Evolutionary conservation across 2,888 invertebrate species (phyloP).

Genomic region (Listrodromus nycthemerus): DNA sequence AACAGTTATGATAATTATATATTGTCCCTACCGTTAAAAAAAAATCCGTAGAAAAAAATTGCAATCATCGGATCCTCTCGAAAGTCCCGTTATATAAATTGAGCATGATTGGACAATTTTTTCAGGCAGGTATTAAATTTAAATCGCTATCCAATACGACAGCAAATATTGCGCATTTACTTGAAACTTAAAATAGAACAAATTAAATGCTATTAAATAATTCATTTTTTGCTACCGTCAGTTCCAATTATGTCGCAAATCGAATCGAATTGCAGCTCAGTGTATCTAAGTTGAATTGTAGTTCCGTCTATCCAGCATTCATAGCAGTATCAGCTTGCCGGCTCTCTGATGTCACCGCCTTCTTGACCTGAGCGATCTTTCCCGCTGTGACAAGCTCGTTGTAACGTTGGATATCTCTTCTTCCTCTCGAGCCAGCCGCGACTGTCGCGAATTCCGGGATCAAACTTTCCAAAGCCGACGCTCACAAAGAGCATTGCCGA

Average conservation of each 20-base stretch:
- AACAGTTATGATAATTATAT: neutral
- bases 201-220: neutral
- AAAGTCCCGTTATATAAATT: no score
- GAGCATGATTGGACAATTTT: no score
- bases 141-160: no score
- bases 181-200: neutral
- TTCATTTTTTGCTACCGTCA: neutral
- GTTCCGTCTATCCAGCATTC: neutral
- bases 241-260: neutral
- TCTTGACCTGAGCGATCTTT: constrained; percentile 22
- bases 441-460: constrained; percentile 35
- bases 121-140: no score
- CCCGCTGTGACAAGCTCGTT: constrained; percentile 10
- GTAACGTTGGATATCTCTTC: neutral
- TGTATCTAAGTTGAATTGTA: neutral
- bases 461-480: constrained; percentile 43
- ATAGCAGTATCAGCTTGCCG: constrained; percentile 7
- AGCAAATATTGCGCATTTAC: no score
- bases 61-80: no score
- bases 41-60: no score
- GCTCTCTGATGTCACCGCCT: constrained; percentile 49
- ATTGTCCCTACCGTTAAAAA: no score
- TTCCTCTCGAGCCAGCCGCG: constrained; percentile 14
- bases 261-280: neutral
- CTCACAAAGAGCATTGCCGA: constrained; percentile 7